These are phyloP conservation scores for Hesperia comma DNA, from an alignment of 2,888 invertebrate genomes.

Conservation along the genomic window DNA sequence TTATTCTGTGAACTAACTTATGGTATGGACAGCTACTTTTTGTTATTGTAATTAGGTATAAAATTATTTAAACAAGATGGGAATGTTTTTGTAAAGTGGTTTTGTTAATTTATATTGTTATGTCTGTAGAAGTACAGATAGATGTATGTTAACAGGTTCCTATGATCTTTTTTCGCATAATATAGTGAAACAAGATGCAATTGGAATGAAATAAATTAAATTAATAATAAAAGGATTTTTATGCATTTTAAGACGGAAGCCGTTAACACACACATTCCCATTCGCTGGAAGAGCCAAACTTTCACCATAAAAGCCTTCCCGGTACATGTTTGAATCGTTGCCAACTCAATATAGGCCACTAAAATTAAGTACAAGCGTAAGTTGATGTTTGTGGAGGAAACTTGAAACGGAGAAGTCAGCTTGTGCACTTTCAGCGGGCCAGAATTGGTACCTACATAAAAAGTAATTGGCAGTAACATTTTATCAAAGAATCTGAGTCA, in stretches of 20 bases:
- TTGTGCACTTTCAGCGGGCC: no score
- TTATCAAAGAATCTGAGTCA: no score
- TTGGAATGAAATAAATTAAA: background rate
- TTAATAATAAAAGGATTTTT: conserved; percentile 4
- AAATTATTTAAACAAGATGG: no score
- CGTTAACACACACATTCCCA: background rate
- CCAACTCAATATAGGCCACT: conserved; percentile 12
- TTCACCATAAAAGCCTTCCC: conserved; percentile 12
- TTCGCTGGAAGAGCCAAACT: background rate
- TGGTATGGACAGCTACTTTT: no score
- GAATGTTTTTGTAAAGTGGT: no score
- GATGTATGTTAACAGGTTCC: no score
- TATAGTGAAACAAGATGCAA: background rate
- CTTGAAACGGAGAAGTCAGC: background rate
- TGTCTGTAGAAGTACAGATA: no score
- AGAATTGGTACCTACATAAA: no score
- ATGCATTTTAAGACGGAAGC: background rate
- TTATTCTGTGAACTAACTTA: no score
- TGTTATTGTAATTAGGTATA: no score
- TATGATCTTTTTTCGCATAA: background rate
- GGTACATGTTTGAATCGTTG: conserved; percentile 7
- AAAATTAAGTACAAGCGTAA: conserved; percentile 1
- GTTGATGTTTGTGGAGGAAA: background rate
- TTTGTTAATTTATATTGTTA: no score
- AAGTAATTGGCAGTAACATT: no score